phyloP scores from a whole-genome alignment of 2,888 invertebrate genomes.

The Empis stercorea region DNA sequence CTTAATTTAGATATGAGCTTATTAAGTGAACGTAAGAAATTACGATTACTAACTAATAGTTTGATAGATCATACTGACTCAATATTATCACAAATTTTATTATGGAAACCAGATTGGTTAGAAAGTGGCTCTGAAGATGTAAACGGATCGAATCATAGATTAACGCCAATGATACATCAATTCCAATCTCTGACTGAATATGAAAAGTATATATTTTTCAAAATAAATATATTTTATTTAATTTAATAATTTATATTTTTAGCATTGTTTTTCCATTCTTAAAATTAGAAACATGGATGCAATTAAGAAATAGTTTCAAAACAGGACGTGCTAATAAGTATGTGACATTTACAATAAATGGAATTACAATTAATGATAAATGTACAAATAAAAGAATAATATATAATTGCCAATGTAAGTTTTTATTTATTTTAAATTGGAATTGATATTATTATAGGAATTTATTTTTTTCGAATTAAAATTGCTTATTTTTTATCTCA shows the following conservation, averaged over 20 bases:
- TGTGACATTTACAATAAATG: neutral
- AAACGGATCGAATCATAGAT: conserved; percentile 36
- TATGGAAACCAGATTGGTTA: conserved; percentile 56
- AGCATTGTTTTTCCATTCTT: conserved; percentile 28
- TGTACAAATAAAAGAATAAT: neutral
- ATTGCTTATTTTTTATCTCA: no score
- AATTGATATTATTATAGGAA: no score
- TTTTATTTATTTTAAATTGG: no score
- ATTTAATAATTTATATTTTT: conserved; percentile 4
- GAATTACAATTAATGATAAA: neutral
- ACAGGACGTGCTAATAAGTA: conserved; percentile 14
- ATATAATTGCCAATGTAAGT: neutral
- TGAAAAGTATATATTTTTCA: conserved; percentile 41
- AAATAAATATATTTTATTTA: conserved; percentile 3
- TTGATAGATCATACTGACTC: conserved; percentile 27
- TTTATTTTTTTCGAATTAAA: no score
- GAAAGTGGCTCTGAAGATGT: conserved; percentile 41
- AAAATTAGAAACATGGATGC: conserved; percentile 27
- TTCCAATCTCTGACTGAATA: conserved; percentile 49
- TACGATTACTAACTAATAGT: no score
- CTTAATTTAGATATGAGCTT: no score
- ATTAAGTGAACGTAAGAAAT: no score
- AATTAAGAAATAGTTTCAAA: conserved; percentile 8
- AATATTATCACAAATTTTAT: conserved; percentile 43
- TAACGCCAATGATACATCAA: conserved; percentile 41